These are phyloP conservation scores for Rotaria socialis DNA, from an alignment of 2,888 invertebrate genomes.

Conservation along the genomic window DNA sequence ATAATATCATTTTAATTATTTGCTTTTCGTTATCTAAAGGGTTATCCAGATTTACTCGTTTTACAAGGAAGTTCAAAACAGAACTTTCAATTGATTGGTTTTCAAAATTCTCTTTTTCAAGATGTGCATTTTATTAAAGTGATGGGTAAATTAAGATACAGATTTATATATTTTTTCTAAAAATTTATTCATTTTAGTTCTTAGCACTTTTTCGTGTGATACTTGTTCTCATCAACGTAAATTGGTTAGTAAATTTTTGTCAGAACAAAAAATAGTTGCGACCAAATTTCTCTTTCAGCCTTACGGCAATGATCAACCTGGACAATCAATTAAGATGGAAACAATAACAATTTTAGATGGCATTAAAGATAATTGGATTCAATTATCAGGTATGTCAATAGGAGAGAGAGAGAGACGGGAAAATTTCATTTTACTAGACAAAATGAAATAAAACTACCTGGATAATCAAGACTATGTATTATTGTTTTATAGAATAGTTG, in stretches of 20 bases:
- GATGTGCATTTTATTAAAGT: conserved; percentile 94
- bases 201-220: conserved; percentile 43
- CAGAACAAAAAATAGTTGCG: too few relatives aligned
- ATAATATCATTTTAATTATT: too few relatives aligned
- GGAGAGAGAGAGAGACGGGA: too few relatives aligned
- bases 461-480: too few relatives aligned
- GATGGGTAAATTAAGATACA: conserved; percentile 52
- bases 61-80: background rate
- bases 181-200: conserved; percentile 42
- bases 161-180: too few relatives aligned
- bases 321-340: conserved; percentile 78
- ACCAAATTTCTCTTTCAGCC: conserved; percentile 52
- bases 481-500: too few relatives aligned
- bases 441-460: too few relatives aligned
- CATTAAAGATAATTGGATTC: background rate
- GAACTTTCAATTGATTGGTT: conserved; percentile 62
- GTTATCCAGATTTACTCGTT: conserved; percentile 44
- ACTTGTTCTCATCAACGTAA: conserved; percentile 40
- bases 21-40: background rate
- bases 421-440: too few relatives aligned
- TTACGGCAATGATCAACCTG: conserved; percentile 77
- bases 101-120: conserved; percentile 80
- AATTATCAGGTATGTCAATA: background rate
- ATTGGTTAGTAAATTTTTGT: background rate
- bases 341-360: conserved; percentile 64